Percentiles rank a stretch among this genome's conserved stretches.
Conservation (phyloP, 2,888 invertebrate genomes). For the Leucoptera coffeella region DNA sequence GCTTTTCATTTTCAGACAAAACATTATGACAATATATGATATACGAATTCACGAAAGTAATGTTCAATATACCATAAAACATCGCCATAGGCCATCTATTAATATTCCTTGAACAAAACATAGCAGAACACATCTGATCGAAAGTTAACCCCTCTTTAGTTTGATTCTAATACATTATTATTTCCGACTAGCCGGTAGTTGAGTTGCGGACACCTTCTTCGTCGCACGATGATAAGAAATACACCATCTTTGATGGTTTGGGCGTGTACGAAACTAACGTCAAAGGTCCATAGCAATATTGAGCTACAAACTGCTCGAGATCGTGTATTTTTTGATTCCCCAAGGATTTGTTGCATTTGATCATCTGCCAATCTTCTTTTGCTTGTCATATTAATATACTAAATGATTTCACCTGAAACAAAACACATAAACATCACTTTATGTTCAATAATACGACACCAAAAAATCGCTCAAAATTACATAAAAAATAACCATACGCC, state of each 20-base stretch:
- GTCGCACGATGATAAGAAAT: neutral
- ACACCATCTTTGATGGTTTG: neutral
- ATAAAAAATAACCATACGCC: no score
- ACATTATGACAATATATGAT: slow-evolving; percentile 1
- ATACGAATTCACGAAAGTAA: neutral
- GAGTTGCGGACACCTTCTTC: neutral
- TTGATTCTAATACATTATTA: neutral
- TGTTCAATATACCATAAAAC: slow-evolving; percentile 1
- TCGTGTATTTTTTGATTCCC: no score
- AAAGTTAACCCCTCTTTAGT: neutral
- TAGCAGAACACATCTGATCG: neutral
- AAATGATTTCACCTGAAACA: no score
- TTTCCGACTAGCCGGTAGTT: neutral
- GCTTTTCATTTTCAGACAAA: no score
- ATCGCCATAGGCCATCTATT: slow-evolving; percentile 1
- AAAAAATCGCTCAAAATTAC: no score
- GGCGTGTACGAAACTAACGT: neutral
- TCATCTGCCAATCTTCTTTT: no score
- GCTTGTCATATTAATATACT: no score
- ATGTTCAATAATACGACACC: no score
- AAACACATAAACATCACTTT: no score
- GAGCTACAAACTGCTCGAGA: no score
- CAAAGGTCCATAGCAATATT: neutral
- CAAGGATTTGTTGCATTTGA: no score
- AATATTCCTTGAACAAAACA: neutral